Conservation (phyloP, 2,888 invertebrate genomes). For the Drosophila neotestacea region DNA sequence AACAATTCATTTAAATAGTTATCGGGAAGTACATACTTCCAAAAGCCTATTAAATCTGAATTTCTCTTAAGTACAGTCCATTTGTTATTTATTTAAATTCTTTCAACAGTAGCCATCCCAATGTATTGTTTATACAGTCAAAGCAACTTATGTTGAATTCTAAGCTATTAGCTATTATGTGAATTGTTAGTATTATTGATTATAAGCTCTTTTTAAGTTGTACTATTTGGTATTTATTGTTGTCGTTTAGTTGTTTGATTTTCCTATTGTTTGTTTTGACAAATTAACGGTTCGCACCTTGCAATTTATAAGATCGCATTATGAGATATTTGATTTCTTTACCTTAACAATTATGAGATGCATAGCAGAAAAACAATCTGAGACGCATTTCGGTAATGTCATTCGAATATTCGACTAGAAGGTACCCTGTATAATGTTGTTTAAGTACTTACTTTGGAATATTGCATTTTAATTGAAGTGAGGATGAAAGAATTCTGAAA, state of each 20-base stretch:
- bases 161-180: not conserved
- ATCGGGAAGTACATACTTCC: not conserved
- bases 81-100: not conserved
- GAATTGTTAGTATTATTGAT: slow-evolving; percentile 1
- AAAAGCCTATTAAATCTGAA: not conserved
- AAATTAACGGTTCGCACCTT: slow-evolving; percentile 55
- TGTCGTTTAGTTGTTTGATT: not conserved
- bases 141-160: not conserved
- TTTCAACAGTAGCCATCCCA: not conserved
- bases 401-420: not conserved
- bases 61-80: too few relatives aligned
- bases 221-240: slow-evolving; percentile 15
- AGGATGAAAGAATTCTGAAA: too few relatives aligned
- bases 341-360: slow-evolving; percentile 23
- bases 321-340: slow-evolving; percentile 8
- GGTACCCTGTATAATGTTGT: not conserved
- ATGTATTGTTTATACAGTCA: not conserved
- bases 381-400: not conserved
- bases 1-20: too few relatives aligned
- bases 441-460: not conserved
- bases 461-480: too few relatives aligned
- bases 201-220: slow-evolving; percentile 10
- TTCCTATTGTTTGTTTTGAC: slow-evolving; percentile 20
- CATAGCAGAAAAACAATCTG: slow-evolving; percentile 13
- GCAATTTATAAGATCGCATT: slow-evolving; percentile 4